Evolutionary conservation across 1,140 invertebrate species (phyloP).

Genomic region (Saccostrea cuccullata): DNA sequence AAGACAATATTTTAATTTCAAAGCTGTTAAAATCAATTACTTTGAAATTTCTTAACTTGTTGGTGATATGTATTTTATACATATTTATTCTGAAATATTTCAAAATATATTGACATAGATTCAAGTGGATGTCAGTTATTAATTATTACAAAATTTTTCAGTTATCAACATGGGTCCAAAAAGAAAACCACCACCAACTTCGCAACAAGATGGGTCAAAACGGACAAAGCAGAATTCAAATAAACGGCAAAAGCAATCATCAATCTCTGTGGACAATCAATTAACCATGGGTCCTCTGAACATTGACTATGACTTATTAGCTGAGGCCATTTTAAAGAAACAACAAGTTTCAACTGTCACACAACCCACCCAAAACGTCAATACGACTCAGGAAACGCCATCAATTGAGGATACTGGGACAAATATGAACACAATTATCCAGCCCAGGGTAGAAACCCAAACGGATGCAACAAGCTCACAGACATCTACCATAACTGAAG

Average conservation of each 20-base stretch:
- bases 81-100: neutral
- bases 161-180: neutral
- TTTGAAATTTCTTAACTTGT: neutral
- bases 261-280: neutral
- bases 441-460: neutral
- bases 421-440: no score
- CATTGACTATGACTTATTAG: conserved; percentile 6
- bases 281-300: neutral
- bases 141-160: neutral
- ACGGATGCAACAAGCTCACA: neutral
- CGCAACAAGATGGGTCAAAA: neutral
- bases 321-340: neutral
- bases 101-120: neutral
- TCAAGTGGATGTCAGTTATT: neutral
- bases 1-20: no score
- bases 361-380: neutral
- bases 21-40: neutral
- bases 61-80: neutral
- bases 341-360: no score
- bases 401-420: neutral
- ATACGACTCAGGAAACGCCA: neutral
- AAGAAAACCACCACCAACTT: neutral
- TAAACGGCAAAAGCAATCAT: neutral
- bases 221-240: neutral
- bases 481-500: neutral